Evolutionary conservation across 2,113 vertebrate genomes (phyloP).

Genomic region (Xenus cinereus): DNA sequence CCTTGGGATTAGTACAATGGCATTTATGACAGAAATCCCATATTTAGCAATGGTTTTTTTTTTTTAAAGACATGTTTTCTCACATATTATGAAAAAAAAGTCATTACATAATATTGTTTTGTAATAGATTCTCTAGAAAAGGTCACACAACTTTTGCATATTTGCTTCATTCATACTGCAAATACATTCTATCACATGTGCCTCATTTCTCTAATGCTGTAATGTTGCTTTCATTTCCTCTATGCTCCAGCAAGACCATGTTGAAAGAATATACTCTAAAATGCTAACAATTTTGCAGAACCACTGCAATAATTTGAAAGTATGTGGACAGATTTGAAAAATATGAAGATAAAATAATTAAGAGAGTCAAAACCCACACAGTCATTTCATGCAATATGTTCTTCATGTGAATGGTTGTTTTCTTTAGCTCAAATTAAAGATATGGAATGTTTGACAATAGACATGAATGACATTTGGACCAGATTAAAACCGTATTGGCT

Average conservation of each 20-base stretch:
- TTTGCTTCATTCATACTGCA: not conserved
- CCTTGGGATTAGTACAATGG: not conserved
- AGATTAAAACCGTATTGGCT: not conserved
- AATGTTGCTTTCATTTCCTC: not conserved
- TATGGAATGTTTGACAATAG: not conserved
- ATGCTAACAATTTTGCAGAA: not conserved
- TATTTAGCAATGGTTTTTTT: not conserved
- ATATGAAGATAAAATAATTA: not conserved
- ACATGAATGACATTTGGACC: not conserved
- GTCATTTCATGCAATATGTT: not conserved
- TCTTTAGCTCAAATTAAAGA: constrained; percentile 10
- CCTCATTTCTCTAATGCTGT: not conserved
- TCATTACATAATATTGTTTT: not conserved
- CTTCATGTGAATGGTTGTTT: not conserved
- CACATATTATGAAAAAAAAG: not conserved
- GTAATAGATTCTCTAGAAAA: not conserved
- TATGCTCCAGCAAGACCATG: not conserved
- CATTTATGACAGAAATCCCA: not conserved
- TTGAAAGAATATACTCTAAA: not conserved
- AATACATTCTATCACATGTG: not conserved
- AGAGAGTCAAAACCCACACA: not conserved
- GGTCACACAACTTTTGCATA: not conserved
- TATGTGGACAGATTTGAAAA: not conserved
- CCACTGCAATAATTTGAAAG: not conserved
- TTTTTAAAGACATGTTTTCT: not conserved